phyloP scores from a whole-genome alignment of 1,140 invertebrate species.

The Ceratina calcarata region DNA sequence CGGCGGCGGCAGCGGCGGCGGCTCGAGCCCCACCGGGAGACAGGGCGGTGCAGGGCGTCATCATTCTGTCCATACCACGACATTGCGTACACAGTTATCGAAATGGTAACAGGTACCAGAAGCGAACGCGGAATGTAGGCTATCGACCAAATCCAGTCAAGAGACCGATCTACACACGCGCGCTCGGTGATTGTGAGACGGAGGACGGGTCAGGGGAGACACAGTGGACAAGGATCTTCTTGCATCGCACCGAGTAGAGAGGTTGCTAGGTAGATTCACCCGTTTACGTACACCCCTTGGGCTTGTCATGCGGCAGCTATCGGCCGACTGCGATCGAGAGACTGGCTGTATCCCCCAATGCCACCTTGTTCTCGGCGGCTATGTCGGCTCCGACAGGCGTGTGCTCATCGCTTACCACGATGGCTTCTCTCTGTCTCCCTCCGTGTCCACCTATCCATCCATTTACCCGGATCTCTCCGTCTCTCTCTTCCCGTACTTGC shows the following conservation, averaged over 20 bases:
- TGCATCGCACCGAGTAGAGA: slow-evolving; percentile 51
- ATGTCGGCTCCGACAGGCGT: slow-evolving; percentile 65
- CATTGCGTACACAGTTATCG: slow-evolving; percentile 53
- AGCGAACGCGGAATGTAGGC: slow-evolving; percentile 54
- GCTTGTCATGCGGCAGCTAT: slow-evolving; percentile 69
- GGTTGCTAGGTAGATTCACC: slow-evolving; percentile 63
- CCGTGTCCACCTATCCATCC: slow-evolving; percentile 28
- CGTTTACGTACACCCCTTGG: slow-evolving; percentile 68
- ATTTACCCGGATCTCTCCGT: slow-evolving; percentile 13
- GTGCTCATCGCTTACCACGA: slow-evolving; percentile 65
- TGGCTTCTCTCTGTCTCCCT: slow-evolving; percentile 45
- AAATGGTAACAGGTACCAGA: slow-evolving; percentile 46
- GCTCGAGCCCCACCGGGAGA: slow-evolving; percentile 8
- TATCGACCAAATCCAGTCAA: slow-evolving; percentile 58
- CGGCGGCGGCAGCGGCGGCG: no score
- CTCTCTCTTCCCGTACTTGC: neutral
- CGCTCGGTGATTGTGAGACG: neutral
- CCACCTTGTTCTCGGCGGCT: slow-evolving; percentile 66
- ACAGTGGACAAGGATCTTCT: slow-evolving; percentile 58
- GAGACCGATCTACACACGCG: slow-evolving; percentile 31
- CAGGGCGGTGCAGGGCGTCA: neutral
- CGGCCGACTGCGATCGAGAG: slow-evolving; percentile 66
- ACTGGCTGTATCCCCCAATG: slow-evolving; percentile 65
- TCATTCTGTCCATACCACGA: slow-evolving; percentile 42
- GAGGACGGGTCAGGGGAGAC: slow-evolving; percentile 5